Conservation (phyloP, 2,113 vertebrate genomes). For the Microcebus murinus region DNA sequence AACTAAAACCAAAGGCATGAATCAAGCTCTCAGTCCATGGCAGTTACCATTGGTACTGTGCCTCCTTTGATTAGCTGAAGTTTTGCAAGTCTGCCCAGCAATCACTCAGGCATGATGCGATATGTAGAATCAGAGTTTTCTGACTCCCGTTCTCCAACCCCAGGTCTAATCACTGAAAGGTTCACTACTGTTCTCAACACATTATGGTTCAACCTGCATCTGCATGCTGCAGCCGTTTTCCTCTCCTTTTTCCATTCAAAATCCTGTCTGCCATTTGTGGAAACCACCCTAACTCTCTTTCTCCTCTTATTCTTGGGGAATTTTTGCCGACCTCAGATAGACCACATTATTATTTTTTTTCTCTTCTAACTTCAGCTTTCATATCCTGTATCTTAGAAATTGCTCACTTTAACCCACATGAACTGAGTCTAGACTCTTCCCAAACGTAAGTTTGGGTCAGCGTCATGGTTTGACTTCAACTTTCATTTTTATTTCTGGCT, state of each 20-base stretch:
- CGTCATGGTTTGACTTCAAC: slow-evolving; percentile 26
- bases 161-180: background rate
- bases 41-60: background rate
- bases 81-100: background rate
- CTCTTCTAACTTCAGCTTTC: background rate
- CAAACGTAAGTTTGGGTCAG: background rate
- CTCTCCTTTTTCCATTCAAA: background rate
- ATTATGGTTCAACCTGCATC: background rate
- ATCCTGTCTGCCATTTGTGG: background rate
- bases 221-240: background rate
- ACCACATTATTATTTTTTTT: background rate
- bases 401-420: background rate
- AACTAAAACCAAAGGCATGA: background rate
- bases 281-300: background rate
- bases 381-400: background rate
- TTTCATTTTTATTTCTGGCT: slow-evolving; percentile 44
- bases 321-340: background rate
- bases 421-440: background rate
- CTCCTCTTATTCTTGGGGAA: background rate
- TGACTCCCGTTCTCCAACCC: background rate
- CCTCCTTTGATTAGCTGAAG: background rate
- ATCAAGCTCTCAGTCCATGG: background rate
- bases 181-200: background rate
- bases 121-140: background rate
- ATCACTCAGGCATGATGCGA: background rate